Base-by-base conservation (phyloP, 2,888 invertebrate species). In the Melikaiella ostensackeni region DNA sequence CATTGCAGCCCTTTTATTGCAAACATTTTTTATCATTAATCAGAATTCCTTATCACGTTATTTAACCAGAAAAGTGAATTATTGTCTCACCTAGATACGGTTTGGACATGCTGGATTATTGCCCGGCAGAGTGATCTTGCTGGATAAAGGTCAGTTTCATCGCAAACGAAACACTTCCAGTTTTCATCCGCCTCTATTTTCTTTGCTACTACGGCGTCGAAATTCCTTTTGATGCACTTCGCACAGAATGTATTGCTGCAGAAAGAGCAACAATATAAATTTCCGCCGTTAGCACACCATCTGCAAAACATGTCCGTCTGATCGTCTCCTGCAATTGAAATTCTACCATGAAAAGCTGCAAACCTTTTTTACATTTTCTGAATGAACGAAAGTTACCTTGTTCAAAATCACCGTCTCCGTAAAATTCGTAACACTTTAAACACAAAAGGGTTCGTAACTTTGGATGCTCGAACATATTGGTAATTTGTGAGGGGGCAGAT, bases 221-320 rank as follows among this genome's bases (percentile, higher is more conserved):
- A 93, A 89, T 96, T 96, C 77, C 95, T 93, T 80, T 94, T 94
- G 74, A 96, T 95, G 88, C 96, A 96, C 92, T 95, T 96, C 93
- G 95, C 92, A 84, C 93, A 94, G 75, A 91, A 91, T 11, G 91
- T 90, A 55, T 89, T 90, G 70, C 90, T 88, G 75, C 96, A 96
- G 80, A 94, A 93, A 2, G 96, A 94, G 87, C 96, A 96, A 88
- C 96, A 96, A 86, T 96, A 95, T 1, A 96, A 95, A 91, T 95
- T 95, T 6, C 95, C 95, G 42, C 93, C 96, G 89, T 96, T 96
- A 0, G 96, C 96, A 87, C 96, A 96, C 96, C 96, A 96, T 73
- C 96, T 93, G 85, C 96, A 96, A 87, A 96, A 96, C 80, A 96
- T 91, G 89, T 96, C 96, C 21, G 96, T 96, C 33, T 96, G 96